A percentile compares a stretch with the other conserved stretches of the same genome.
phyloP scores from a whole-genome alignment of 2,888 invertebrate species.

The Drosophila stalkeri region DNA sequence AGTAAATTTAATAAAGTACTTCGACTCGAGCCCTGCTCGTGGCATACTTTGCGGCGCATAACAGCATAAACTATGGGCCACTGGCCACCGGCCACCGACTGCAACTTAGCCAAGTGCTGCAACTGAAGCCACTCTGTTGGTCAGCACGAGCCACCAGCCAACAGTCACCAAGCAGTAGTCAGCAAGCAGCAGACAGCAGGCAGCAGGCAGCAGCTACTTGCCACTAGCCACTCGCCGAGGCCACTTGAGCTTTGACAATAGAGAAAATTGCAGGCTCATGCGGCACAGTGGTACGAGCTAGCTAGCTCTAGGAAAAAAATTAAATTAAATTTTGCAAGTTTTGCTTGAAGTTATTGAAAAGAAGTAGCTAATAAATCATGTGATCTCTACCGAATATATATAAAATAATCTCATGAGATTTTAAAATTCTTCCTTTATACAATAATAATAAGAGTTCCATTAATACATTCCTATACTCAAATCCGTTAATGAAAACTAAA shows the following conservation, averaged over 20 bases:
- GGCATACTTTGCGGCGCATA: slow-evolving; percentile 77
- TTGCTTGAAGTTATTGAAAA: not conserved
- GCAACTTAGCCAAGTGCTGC: slow-evolving; percentile 42
- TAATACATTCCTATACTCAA: too few species aligned
- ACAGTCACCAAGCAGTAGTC: not conserved
- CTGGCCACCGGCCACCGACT: slow-evolving; percentile 36
- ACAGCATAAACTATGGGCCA: slow-evolving; percentile 70
- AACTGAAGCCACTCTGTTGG: slow-evolving; percentile 20
- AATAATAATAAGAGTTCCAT: too few species aligned
- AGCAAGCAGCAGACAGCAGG: not conserved
- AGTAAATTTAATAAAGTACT: slow-evolving; percentile 72
- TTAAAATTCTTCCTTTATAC: too few species aligned
- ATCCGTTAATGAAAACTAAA: too few species aligned
- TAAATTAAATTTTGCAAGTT: not conserved
- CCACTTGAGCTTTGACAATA: slow-evolving; percentile 78
- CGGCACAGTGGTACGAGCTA: slow-evolving; percentile 29
- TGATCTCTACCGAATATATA: too few species aligned
- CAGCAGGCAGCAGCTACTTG: not conserved
- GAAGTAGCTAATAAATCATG: too few species aligned
- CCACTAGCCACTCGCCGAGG: slow-evolving; percentile 38
- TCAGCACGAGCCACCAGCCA: slow-evolving; percentile 8
- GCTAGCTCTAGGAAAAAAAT: not conserved
- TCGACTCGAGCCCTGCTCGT: slow-evolving; percentile 54
- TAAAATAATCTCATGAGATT: too few species aligned
- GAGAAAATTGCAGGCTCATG: slow-evolving; percentile 54